Evolutionary conservation across 2,113 vertebrate genomes (phyloP), one percentile per base, ranked within the genome.

Genomic region (Clarias magur): DNA sequence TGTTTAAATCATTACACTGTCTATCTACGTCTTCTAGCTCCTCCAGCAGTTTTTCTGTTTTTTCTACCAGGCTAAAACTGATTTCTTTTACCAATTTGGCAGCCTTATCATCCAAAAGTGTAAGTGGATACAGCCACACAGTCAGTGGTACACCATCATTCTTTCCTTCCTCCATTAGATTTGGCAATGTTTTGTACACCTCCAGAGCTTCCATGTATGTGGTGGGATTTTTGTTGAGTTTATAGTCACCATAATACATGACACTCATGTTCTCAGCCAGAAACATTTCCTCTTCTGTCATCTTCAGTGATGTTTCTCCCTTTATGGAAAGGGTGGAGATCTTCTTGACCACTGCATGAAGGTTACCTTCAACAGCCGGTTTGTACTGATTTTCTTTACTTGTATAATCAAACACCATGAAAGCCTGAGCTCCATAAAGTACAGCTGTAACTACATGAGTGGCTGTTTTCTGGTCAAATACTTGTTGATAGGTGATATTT

Each of bases 111-210:
- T 93, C 89, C 78, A 95, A 86, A 53, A 5, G 65, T 9, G 78
- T 59, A 57, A 95, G 88, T 0, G 94, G 93, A 60, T 94, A 80
- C 25, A 94, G 87, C 93, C 93, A 94, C 68, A 95, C 93, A 53
- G 27, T 91, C n/a, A 93, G 0, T 62, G 95, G 93, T 11, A 95
- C 89, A 0, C 90, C 89, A 0, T 93, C 1, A 91, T 60, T 93
- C 88, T 15, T 88, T 88, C 0, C 87, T 42, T 1, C 10, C 16
- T 48, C 75, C n/a, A 88, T 38, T 23, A 88, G n/a, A 23, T 16
- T 48, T 8, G 83, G 87, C 0, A 95, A 91, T 13, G 67, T 91
- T 72, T 88, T 78, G n/a, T 92, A 94, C 13, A 91, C 68, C 34
- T 91, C 1, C 21, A 94, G 53, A 0, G 93, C 91, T 34, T 95